A percentile compares a stretch with the other conserved stretches of the same genome.
Conservation (phyloP, 2,113 vertebrate species). For the Dipodomys merriami region DNA sequence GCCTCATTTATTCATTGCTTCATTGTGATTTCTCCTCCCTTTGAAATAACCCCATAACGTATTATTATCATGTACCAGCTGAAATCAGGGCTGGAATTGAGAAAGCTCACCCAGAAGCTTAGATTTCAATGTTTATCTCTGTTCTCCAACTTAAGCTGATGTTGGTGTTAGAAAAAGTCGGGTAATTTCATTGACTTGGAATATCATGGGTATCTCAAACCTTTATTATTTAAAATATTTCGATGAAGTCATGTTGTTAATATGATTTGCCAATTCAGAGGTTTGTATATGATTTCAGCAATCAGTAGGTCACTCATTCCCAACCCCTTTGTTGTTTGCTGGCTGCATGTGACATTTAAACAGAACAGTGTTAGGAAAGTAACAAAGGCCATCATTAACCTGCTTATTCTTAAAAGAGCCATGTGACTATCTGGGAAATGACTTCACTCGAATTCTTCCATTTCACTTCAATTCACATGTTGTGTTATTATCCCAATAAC, state of each 20-base stretch:
- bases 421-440: conserved; percentile 10
- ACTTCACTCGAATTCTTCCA: conserved; percentile 29
- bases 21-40: conserved; percentile 51
- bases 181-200: conserved; percentile 13
- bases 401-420: conserved; percentile 48
- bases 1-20: conserved; percentile 54
- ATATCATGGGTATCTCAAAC: neutral
- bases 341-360: neutral
- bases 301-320: neutral
- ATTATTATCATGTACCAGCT: conserved; percentile 58
- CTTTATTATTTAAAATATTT: conserved; percentile 33
- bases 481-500: conserved; percentile 13
- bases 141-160: conserved; percentile 10
- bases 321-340: neutral
- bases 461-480: conserved; percentile 42
- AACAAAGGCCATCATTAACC: neutral
- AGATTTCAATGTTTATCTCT: conserved; percentile 29
- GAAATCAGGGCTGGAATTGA: conserved; percentile 44
- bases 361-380: neutral
- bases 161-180: conserved; percentile 3
- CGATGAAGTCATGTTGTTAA: conserved; percentile 2
- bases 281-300: neutral
- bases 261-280: neutral
- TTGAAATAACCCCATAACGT: conserved; percentile 60
- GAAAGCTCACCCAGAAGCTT: conserved; percentile 27